These are phyloP conservation scores for Nysson spinosus DNA, from an alignment of 2,888 invertebrate species.

Conservation along the genomic window DNA sequence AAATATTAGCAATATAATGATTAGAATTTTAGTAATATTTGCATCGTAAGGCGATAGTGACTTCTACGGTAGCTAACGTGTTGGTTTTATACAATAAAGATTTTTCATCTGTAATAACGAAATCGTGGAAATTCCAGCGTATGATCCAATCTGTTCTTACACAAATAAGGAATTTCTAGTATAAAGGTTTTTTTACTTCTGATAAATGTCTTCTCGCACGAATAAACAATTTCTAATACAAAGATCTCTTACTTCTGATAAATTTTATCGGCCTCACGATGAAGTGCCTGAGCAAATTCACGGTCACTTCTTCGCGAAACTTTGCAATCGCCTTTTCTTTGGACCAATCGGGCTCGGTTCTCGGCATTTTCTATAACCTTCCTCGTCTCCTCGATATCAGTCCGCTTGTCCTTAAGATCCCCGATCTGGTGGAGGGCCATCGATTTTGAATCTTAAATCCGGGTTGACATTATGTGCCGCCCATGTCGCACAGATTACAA, in stretches of 20 bases:
- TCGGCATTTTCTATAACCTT: slow-evolving; percentile 57
- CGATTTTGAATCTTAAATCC: slow-evolving; percentile 1
- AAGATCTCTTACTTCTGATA: slow-evolving; percentile 60
- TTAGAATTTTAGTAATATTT: no score
- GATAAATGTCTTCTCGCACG: no score
- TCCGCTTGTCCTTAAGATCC: slow-evolving; percentile 10
- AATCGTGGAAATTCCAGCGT: no score
- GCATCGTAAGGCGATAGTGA: no score
- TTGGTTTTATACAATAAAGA: no score
- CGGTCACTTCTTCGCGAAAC: slow-evolving; percentile 38
- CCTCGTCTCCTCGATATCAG: slow-evolving; percentile 54
- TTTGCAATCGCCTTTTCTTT: slow-evolving; percentile 28
- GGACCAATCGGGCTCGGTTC: slow-evolving; percentile 47
- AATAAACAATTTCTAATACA: no score
- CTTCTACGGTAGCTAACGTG: no score
- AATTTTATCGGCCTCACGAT: slow-evolving; percentile 67
- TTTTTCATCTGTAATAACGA: no score
- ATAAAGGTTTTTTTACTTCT: no score
- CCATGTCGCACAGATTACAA: not conserved
- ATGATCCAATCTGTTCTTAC: no score
- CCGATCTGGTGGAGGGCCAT: slow-evolving; percentile 34
- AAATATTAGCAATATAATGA: no score
- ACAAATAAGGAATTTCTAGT: no score
- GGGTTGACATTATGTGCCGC: not conserved
- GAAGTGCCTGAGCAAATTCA: slow-evolving; percentile 64